Conservation (phyloP, 2,113 vertebrate genomes). For the Psephotus haematonotus region DNA sequence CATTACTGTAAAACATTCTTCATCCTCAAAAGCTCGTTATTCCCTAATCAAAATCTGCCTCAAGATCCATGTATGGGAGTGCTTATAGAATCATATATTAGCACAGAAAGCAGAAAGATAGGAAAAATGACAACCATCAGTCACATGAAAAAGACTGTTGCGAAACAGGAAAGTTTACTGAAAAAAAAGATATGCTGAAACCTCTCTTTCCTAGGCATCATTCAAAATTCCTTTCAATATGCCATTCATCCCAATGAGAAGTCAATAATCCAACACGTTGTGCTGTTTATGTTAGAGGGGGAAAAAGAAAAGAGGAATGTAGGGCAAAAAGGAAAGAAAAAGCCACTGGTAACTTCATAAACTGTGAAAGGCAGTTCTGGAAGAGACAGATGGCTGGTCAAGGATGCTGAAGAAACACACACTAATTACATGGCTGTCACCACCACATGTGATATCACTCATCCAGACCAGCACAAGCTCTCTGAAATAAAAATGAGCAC, state of each 20-base stretch:
- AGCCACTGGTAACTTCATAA: background rate
- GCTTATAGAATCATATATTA: background rate
- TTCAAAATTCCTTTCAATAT: background rate
- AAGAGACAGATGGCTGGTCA: background rate
- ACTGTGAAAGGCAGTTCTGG: background rate
- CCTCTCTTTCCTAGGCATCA: background rate
- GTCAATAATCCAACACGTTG: background rate
- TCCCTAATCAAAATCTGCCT: background rate
- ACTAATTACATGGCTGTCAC: slow-evolving; percentile 36
- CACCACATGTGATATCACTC: slow-evolving; percentile 30
- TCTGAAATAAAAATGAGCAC: background rate
- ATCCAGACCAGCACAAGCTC: background rate
- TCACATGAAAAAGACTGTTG: background rate
- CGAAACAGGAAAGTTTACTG: background rate
- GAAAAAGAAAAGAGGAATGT: background rate
- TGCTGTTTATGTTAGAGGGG: background rate
- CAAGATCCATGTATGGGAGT: background rate
- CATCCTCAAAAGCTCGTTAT: background rate
- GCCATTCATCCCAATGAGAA: background rate
- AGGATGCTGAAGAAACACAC: background rate
- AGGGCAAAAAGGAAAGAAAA: background rate
- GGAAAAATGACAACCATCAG: background rate
- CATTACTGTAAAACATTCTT: background rate
- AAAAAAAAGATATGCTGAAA: background rate
- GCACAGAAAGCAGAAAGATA: background rate